These are phyloP conservation scores for Pasiphila rectangulata DNA, from an alignment of 2,888 invertebrate species.

Conservation along the genomic window DNA sequence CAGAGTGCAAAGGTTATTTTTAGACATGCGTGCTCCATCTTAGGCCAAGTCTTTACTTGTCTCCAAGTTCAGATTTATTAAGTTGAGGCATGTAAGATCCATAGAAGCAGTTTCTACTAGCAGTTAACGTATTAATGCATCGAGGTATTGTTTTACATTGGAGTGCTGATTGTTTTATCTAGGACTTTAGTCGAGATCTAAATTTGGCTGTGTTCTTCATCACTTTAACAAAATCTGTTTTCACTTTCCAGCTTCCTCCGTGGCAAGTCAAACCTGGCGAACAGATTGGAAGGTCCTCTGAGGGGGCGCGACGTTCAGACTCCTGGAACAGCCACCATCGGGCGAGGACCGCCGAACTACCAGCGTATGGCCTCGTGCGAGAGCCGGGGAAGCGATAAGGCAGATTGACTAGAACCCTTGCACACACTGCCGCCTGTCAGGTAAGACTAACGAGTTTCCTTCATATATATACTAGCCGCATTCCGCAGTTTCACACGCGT, in stretches of 20 bases:
- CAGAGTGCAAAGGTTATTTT: no score
- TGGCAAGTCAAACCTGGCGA: constrained; percentile 86
- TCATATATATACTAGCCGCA: no score
- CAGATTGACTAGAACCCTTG: constrained; percentile 91
- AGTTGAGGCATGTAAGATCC: no score
- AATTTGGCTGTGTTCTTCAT: neutral
- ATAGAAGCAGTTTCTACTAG: no score
- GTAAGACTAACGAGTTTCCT: constrained; percentile 38
- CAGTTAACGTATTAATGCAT: no score
- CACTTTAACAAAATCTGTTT: neutral
- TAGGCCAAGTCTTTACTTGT: no score
- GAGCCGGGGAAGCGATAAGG: constrained; percentile 87
- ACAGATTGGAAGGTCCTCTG: constrained; percentile 70
- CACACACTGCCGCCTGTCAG: constrained; percentile 78
- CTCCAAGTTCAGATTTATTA: no score
- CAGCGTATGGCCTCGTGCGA: constrained; percentile 94
- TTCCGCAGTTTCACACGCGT: no score
- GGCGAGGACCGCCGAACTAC: constrained; percentile 86
- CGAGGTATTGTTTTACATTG: no score
- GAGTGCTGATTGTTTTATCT: no score
- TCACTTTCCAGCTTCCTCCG: constrained; percentile 89
- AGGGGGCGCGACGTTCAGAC: constrained; percentile 83
- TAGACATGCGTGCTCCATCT: no score
- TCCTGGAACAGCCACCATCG: constrained; percentile 85
- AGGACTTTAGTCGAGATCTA: neutral